A percentile compares a stretch with the other conserved stretches of the same genome.
phyloP scores from a whole-genome alignment of 1,140 invertebrate species.

The Gryllus bimaculatus region DNA sequence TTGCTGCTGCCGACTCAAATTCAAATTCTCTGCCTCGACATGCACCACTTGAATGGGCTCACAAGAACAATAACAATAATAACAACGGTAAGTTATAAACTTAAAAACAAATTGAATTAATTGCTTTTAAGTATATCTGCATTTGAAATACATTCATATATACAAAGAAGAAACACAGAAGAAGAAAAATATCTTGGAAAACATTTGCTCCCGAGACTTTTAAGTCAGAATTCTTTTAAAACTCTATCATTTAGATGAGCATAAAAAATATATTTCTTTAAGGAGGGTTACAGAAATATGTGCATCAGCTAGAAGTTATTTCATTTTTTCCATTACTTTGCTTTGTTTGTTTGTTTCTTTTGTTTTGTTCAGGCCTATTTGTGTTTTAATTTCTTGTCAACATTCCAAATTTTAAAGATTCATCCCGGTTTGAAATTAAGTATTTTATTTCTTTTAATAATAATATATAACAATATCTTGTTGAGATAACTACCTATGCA shows the following conservation, averaged over 20 bases:
- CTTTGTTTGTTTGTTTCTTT: no score
- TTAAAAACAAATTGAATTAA: neutral
- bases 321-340: no score
- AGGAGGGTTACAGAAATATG: neutral
- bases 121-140: neutral
- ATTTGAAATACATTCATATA: neutral
- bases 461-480: no score
- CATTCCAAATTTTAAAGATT: no score
- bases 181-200: slow-evolving; percentile 8
- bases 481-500: no score
- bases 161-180: neutral
- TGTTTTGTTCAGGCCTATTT: no score
- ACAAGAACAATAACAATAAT: neutral
- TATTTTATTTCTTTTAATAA: no score
- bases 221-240: neutral
- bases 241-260: no score
- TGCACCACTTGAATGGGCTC: neutral
- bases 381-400: no score
- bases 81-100: slow-evolving; percentile 4
- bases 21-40: slow-evolving; percentile 15
- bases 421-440: no score
- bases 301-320: no score
- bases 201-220: neutral
- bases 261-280: neutral
- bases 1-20: slow-evolving; percentile 10